Evolutionary conservation across 2,113 vertebrate species (phyloP).

Genomic region (Pituophis catenifer): DNA sequence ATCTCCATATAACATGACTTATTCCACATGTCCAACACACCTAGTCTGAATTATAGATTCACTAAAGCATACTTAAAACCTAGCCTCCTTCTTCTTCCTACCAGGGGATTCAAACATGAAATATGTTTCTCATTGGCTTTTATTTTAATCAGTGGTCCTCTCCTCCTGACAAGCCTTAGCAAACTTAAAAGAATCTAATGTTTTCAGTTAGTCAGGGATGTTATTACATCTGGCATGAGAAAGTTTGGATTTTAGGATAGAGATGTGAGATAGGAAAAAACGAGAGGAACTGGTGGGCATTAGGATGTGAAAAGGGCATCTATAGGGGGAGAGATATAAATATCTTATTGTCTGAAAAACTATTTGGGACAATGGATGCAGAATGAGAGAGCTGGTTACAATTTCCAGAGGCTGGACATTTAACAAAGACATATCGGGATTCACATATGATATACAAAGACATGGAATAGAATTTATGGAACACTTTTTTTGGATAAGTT

Average conservation of each 20-base stretch:
- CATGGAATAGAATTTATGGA: not conserved
- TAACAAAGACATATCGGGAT: not conserved
- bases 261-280: slow-evolving; percentile 33
- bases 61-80: not conserved
- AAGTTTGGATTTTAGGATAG: not conserved
- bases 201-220: not conserved
- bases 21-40: not conserved
- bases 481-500: not conserved
- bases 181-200: not conserved
- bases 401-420: not conserved
- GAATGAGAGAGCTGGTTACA: slow-evolving; percentile 23
- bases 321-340: slow-evolving; percentile 42
- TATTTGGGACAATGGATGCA: slow-evolving; percentile 29
- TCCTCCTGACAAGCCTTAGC: slow-evolving; percentile 2
- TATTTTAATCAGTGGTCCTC: not conserved
- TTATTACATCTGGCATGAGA: not conserved
- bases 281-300: slow-evolving; percentile 68
- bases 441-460: not conserved
- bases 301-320: slow-evolving; percentile 51
- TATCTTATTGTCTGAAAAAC: slow-evolving; percentile 52
- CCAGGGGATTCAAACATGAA: slow-evolving; percentile 15
- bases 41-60: not conserved
- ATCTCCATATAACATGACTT: not conserved
- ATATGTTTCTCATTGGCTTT: slow-evolving; percentile 8
- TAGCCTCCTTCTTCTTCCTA: not conserved